Evolutionary conservation across 2,888 invertebrate species (phyloP).

Genomic region (Platerodrilus igneus): DNA sequence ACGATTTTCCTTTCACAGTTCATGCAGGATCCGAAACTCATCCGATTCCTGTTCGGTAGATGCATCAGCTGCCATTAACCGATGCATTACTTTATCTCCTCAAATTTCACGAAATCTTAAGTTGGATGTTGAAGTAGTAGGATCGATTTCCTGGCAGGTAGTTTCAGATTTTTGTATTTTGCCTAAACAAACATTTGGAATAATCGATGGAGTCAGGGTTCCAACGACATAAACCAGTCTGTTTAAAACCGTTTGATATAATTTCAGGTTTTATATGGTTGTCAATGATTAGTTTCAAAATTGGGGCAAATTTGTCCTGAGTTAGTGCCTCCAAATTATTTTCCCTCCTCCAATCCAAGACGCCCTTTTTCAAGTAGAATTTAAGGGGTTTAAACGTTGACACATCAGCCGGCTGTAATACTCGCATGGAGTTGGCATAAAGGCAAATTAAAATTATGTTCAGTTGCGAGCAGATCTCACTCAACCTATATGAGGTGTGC

Average conservation of each 20-base stretch:
- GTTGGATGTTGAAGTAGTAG: too few species aligned
- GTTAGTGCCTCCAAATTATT: constrained; percentile 20
- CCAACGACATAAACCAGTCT: constrained; percentile 12
- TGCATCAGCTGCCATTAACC: too few species aligned
- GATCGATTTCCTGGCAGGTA: too few species aligned
- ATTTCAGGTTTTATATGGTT: constrained; percentile 11
- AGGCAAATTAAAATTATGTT: too few species aligned
- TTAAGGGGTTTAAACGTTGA: constrained; percentile 27
- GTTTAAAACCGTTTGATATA: constrained; percentile 14
- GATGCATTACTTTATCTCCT: too few species aligned
- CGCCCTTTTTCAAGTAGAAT: constrained; percentile 28
- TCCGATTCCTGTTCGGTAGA: too few species aligned
- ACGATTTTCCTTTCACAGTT: too few species aligned
- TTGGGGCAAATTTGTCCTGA: constrained; percentile 16
- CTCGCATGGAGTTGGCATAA: too few species aligned
- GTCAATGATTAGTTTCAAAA: constrained; percentile 15
- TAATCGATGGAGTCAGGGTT: constrained; percentile 5
- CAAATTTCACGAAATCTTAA: too few species aligned
- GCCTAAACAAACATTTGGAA: constrained; percentile 6
- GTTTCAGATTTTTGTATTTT: too few species aligned
- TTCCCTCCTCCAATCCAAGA: constrained; percentile 32
- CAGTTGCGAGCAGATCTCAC: constrained; percentile 17
- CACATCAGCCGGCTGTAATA: constrained; percentile 33
- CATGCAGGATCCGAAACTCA: too few species aligned
- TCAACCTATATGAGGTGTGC: constrained; percentile 20